These are phyloP conservation scores for Drosophila vallismaia DNA, from an alignment of 2,888 invertebrate species.

Conservation along the genomic window DNA sequence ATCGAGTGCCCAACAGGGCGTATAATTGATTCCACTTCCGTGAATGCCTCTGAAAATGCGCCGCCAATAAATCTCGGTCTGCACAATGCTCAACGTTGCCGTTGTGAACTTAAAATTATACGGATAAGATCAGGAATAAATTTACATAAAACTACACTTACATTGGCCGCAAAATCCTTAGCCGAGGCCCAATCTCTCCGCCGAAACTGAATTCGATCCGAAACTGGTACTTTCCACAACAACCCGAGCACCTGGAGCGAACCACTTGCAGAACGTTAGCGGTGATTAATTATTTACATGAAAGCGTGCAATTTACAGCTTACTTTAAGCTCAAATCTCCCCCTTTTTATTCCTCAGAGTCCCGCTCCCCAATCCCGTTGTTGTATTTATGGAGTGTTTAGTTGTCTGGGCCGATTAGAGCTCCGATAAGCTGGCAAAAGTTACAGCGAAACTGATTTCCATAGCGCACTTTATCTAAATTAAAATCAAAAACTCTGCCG, in stretches of 20 bases:
- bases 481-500: constrained; percentile 68
- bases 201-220: constrained; percentile 6
- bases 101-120: constrained; percentile 53
- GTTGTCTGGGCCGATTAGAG: constrained; percentile 69
- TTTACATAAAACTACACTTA: constrained; percentile 72
- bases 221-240: constrained; percentile 14
- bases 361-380: background rate
- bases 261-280: constrained; percentile 38
- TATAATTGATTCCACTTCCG: constrained; percentile 76
- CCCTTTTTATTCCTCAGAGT: constrained; percentile 4
- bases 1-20: constrained; percentile 67
- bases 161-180: constrained; percentile 61
- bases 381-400: constrained; percentile 76
- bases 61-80: constrained; percentile 46
- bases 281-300: constrained; percentile 80
- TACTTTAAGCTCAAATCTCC: constrained; percentile 50
- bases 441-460: constrained; percentile 72
- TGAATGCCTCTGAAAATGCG: constrained; percentile 55
- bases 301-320: constrained; percentile 77
- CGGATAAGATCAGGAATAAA: constrained; percentile 72
- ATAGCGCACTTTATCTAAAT: constrained; percentile 75
- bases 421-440: constrained; percentile 58
- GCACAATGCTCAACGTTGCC: constrained; percentile 39
- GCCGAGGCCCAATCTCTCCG: constrained; percentile 19
- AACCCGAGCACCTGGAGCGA: constrained; percentile 5